Evolutionary conservation across 2,797 vertebrate genomes (phyloP), one percentile per base, ranked within the genome.

Genomic region (Loris lydekkerianus): DNA sequence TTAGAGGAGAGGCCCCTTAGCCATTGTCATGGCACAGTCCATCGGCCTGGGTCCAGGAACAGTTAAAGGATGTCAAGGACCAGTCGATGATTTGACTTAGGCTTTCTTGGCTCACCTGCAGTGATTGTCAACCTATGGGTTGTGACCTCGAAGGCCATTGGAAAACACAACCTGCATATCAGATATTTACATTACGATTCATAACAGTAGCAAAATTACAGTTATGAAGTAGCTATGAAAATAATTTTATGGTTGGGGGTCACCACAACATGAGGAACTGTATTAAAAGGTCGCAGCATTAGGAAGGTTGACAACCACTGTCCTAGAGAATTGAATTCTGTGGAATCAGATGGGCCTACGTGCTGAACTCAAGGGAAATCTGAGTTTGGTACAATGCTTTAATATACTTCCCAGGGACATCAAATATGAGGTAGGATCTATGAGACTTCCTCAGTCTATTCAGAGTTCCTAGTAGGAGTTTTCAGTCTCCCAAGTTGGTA

Each of bases 321-420:
- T 53, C 49, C 49, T 13, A 25, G 31, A 83, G 40, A 3, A 27
- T 20, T 96, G 40, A 49, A 84, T 96, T 91, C 95, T 96, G 56
- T 94, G 10, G 20, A 94, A 67, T 91, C 25, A 56, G 8, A n/a
- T 78, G n/a, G 53, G 13, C 6, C 43, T 67, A 18, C 27, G 7
- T 80, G n/a, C 76, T 49, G 21, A 85, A 85, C 84, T 93, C 43
- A 77, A 56, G 25, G 20, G 11, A 1, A 46, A 53, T 78, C n/a
- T 65, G 73, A 72, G 37, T 67, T 83, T 92, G 92, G 29, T 14
- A 61, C 27, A 87, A 65, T 49, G 40, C 2, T 67, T 67, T 95
- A 58, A 60, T 65, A 60, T 69, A 69, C 20, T 60, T 93, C 56
- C 25, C 20, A 85, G 70, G 70, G 20, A 76, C 46, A 87, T 5